Evolutionary conservation across 2,797 vertebrate species (phyloP), one percentile per base, ranked within the genome.

Genomic region (Sebastes goodei): DNA sequence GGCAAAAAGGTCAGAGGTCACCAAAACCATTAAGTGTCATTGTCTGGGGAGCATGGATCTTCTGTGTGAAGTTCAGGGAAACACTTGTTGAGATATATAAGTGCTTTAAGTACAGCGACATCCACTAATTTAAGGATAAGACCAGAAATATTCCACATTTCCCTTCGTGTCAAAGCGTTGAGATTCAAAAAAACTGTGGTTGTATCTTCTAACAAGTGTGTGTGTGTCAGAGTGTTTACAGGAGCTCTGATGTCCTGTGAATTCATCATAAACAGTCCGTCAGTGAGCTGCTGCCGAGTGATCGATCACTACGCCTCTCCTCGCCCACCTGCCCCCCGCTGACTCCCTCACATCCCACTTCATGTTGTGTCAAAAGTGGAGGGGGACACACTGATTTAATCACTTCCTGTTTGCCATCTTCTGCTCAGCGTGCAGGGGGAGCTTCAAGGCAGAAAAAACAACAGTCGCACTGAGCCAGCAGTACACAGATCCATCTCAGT

Each of bases 341-440:
- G 9, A 76, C 29, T 6, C 52, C n/a, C 55, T 35, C 29, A 60
- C 35, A 42, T 61, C 55, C 2, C 0, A n/a, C 46, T 63, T 25
- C 3, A 32, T 63, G 77, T 27, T 52, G 55, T 35, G 35, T 52
- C 32, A 38, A n/a, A 57, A 23, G 42, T 38, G 1, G 42, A 46
- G 38, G 42, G 42, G 1, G 0, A 6, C 0, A 33, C 17, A 33
- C 20, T 74, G 49, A 35, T 76, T 68, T 29, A 33, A 70, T 30
- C 64, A 60, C 70, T 77, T 81, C 64, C 69, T 70, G 59, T 64
- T 59, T 32, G 59, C 5, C 57, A 25, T 61, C 17, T 30, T 29
- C 20, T 12, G 35, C 67, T 71, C 60, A 64, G 76, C 25, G 4
- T 57, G 75, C 1, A 14, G 60, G 46, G 23, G 60, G 49, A 38